These are phyloP conservation scores for Popillia japonica DNA, from an alignment of 1,140 invertebrate genomes.

Conservation along the genomic window DNA sequence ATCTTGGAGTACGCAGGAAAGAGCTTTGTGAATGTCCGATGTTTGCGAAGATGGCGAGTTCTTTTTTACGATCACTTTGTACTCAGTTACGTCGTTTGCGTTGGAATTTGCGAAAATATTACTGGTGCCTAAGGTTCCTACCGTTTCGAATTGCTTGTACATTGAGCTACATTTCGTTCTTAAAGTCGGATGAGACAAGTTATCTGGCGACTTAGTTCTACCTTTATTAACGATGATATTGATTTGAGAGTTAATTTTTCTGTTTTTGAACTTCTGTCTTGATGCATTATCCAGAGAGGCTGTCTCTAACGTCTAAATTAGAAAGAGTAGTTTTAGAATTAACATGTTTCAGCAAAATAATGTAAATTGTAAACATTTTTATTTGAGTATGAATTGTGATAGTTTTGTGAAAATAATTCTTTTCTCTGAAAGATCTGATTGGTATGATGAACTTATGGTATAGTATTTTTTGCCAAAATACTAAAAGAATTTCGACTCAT, in stretches of 20 bases:
- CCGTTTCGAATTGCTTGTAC: not conserved
- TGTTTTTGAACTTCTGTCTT: constrained; percentile 30
- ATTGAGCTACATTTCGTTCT: not conserved
- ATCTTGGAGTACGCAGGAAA: not conserved
- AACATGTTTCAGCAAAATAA: no score
- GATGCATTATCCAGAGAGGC: not conserved
- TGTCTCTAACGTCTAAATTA: not conserved
- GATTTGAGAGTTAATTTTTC: constrained; percentile 33
- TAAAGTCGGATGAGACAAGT: not conserved
- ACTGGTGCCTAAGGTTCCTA: not conserved
- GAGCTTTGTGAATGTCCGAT: not conserved
- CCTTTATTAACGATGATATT: not conserved
- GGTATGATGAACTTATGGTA: no score
- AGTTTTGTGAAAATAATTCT: no score
- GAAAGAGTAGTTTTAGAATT: no score
- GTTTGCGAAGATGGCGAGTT: not conserved
- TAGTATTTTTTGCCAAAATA: no score
- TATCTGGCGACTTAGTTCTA: constrained; percentile 33
- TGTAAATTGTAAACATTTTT: no score
- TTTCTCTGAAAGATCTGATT: no score
- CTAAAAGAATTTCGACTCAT: no score
- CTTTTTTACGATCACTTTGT: constrained; percentile 29
- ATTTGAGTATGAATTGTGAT: no score
- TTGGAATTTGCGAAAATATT: constrained; percentile 3
- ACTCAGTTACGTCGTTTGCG: not conserved